Evolutionary conservation across 1,140 invertebrate genomes (phyloP).

Genomic region (Lepidurus apus): DNA sequence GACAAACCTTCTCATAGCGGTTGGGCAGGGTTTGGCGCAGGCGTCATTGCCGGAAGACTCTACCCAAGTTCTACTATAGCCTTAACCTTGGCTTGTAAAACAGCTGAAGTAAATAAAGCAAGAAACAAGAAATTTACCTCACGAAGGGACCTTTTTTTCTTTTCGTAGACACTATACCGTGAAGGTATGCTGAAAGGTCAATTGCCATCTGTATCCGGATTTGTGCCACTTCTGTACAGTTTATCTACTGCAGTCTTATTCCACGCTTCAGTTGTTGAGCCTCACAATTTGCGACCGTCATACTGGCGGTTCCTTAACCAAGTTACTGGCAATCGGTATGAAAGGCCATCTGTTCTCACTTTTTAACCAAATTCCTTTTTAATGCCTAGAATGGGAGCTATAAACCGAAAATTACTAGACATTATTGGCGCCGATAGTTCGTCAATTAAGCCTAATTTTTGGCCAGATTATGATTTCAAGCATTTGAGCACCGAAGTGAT

Average conservation of each 20-base stretch:
- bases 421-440: slow-evolving; percentile 7
- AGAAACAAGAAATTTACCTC: not conserved
- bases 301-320: slow-evolving; percentile 74
- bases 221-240: slow-evolving; percentile 63
- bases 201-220: slow-evolving; percentile 56
- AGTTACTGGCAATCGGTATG: slow-evolving; percentile 65
- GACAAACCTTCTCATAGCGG: not conserved
- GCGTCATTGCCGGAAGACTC: slow-evolving; percentile 55
- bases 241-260: slow-evolving; percentile 72
- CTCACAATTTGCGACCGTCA: slow-evolving; percentile 66
- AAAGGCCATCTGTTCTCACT: slow-evolving; percentile 30
- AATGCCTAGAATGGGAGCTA: not conserved
- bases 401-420: not conserved
- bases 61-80: slow-evolving; percentile 63
- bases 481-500: slow-evolving; percentile 7
- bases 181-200: slow-evolving; percentile 53
- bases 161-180: slow-evolving; percentile 56
- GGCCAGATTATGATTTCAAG: not conserved
- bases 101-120: slow-evolving; percentile 52
- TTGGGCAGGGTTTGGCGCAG: slow-evolving; percentile 51
- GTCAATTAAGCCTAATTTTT: not conserved
- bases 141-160: slow-evolving; percentile 31
- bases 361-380: not conserved
- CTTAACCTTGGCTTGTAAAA: slow-evolving; percentile 65
- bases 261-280: slow-evolving; percentile 71